Conservation (phyloP, 92 coral and sea anemone species). For the Anthopleura xanthogrammica region DNA sequence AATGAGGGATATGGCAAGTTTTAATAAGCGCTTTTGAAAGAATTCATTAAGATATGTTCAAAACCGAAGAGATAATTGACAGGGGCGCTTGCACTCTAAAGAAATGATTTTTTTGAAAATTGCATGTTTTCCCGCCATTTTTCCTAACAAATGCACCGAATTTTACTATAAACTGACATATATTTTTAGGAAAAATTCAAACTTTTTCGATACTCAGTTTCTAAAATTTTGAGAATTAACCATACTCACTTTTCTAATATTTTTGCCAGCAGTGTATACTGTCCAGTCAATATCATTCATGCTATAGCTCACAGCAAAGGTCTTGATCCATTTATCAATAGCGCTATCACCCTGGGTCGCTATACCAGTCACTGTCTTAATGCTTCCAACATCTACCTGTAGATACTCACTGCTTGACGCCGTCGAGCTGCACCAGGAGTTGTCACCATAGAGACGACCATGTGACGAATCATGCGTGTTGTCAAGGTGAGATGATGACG, state of each 20-base stretch:
- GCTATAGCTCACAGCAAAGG: neutral
- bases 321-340: slow-evolving; percentile 3
- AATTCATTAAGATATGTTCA: neutral
- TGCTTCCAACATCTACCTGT: slow-evolving; percentile 8
- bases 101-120: too few species aligned
- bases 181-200: too few species aligned
- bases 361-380: slow-evolving; percentile 12
- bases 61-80: neutral
- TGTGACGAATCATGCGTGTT: slow-evolving; percentile 1
- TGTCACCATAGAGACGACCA: slow-evolving; percentile 22
- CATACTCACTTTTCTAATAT: neutral
- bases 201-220: neutral
- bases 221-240: too few species aligned
- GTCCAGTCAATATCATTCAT: neutral
- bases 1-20: too few species aligned
- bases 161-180: too few species aligned
- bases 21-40: too few species aligned
- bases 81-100: neutral
- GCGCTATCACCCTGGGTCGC: slow-evolving; percentile 14
- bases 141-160: too few species aligned
- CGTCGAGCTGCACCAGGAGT: slow-evolving; percentile 12
- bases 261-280: neutral
- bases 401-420: neutral
- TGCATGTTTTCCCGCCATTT: too few species aligned
- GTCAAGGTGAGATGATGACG: slow-evolving; percentile 16